phyloP scores from a whole-genome alignment of 2,797 vertebrate species.

The Danio albolineatus region DNA sequence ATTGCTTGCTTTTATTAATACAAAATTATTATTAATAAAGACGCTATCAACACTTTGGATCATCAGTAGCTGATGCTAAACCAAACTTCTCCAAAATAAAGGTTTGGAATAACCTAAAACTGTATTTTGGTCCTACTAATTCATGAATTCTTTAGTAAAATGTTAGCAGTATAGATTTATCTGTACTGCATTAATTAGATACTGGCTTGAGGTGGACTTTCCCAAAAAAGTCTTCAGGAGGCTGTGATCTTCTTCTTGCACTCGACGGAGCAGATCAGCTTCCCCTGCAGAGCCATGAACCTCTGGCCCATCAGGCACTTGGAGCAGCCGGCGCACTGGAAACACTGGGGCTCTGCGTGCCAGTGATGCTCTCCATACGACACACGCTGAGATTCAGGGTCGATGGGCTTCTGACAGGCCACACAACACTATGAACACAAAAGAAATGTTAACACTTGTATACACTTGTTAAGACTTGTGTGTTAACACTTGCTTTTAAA shows the following conservation, averaged over 20 bases:
- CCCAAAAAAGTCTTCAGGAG: conserved; percentile 44
- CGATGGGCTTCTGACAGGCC: conserved; percentile 87
- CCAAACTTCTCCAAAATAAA: too few relatives aligned
- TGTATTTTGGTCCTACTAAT: background rate
- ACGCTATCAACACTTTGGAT: background rate
- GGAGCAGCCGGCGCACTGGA: conserved; percentile 92
- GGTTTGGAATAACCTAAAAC: background rate
- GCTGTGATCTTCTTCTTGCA: conserved; percentile 90
- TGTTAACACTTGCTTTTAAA: background rate
- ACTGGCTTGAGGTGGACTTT: background rate
- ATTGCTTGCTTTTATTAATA: conserved; percentile 27
- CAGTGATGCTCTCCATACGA: conserved; percentile 93
- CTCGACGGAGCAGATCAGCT: conserved; percentile 92
- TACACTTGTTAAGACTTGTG: too few relatives aligned
- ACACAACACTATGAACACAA: conserved; percentile 82
- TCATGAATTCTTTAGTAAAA: background rate
- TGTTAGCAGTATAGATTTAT: background rate
- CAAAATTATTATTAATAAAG: conserved; percentile 4
- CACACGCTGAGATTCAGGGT: conserved; percentile 93
- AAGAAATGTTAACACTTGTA: background rate
- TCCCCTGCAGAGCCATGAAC: conserved; percentile 90
- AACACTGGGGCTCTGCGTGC: conserved; percentile 90
- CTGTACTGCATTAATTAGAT: background rate
- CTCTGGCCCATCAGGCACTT: conserved; percentile 91
- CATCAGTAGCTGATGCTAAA: too few relatives aligned